Percentiles rank a stretch among this genome's conserved stretches.
Conservation (phyloP, 1,140 invertebrate species). For the Sminthurinus signatus region DNA sequence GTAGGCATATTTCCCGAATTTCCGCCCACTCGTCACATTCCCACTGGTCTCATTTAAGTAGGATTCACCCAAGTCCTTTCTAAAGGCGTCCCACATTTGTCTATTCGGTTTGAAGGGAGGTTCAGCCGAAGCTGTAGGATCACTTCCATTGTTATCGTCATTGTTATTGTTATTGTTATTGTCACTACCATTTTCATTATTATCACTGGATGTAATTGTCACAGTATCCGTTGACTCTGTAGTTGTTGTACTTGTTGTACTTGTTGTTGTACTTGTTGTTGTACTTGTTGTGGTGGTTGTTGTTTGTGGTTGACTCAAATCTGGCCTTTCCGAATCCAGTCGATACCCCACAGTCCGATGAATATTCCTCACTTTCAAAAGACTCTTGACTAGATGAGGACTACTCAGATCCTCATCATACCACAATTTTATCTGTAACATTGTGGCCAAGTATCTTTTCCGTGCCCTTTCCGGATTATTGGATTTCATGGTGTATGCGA, state of each 20-base stretch:
- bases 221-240: too few relatives aligned
- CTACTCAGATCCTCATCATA: not conserved
- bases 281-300: not conserved
- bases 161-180: too few relatives aligned
- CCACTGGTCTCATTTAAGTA: too few relatives aligned
- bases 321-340: not conserved
- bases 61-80: not conserved
- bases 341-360: not conserved
- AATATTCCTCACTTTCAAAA: slow-evolving; percentile 6
- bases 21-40: too few relatives aligned
- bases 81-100: slow-evolving; percentile 1
- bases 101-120: not conserved
- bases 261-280: too few relatives aligned
- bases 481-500: slow-evolving; percentile 6
- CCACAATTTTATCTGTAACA: slow-evolving; percentile 15
- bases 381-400: not conserved
- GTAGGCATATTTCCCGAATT: slow-evolving; percentile 23
- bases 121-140: too few relatives aligned
- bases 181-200: too few relatives aligned
- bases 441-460: slow-evolving; percentile 16
- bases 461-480: slow-evolving; percentile 12
- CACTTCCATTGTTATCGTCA: too few relatives aligned
- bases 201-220: too few relatives aligned
- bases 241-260: too few relatives aligned
- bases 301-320: not conserved